phyloP scores from a whole-genome alignment of 35 echinoderm and acorn worm species.

The Lytechinus pictus region DNA sequence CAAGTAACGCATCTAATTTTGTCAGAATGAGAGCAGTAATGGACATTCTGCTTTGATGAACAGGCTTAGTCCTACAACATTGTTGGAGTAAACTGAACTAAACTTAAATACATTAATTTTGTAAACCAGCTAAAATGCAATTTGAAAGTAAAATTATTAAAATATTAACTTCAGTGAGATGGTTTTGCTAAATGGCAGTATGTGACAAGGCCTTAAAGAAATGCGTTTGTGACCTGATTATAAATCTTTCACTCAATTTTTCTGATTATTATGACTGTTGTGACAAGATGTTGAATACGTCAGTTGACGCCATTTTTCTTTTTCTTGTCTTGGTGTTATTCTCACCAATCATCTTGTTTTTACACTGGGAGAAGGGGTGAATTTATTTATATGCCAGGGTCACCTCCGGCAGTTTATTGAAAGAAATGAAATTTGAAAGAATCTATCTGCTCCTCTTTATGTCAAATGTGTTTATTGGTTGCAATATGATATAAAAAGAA shows the following conservation, averaged over 20 bases:
- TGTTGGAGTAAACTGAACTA: too few species aligned
- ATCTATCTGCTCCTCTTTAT: not conserved
- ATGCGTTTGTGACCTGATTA: not conserved
- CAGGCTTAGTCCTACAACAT: too few species aligned
- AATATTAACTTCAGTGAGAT: too few species aligned
- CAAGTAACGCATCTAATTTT: too few species aligned
- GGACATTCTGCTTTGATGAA: too few species aligned
- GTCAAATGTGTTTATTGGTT: not conserved
- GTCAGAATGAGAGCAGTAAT: too few species aligned
- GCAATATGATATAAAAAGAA: not conserved
- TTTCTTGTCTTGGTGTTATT: not conserved
- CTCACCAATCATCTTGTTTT: conserved; percentile 8
- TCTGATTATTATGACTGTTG: conserved; percentile 36
- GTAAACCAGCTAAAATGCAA: too few species aligned
- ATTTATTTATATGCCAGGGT: conserved; percentile 31
- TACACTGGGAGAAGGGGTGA: not conserved
- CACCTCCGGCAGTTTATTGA: not conserved
- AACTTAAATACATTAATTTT: too few species aligned
- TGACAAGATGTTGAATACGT: not conserved
- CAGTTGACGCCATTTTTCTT: not conserved
- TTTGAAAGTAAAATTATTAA: too few species aligned
- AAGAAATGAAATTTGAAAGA: not conserved
- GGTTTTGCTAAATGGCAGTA: too few species aligned
- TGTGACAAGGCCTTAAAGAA: not conserved
- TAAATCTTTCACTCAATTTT: conserved; percentile 7